Base-by-base conservation (phyloP, 2,888 invertebrate species). In the Heliconius ismenius region DNA sequence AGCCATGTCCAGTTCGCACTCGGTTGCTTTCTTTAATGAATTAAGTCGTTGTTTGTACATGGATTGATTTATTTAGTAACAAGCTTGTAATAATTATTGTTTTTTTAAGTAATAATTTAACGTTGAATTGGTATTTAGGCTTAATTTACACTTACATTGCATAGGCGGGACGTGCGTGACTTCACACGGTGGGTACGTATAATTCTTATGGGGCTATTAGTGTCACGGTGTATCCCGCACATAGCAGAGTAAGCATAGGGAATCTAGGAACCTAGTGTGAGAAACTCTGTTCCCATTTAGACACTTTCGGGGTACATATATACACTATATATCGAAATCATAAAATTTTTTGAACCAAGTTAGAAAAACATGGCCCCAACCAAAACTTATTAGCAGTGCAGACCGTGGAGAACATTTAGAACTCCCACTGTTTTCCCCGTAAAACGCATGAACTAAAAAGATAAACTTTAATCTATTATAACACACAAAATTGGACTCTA, bases 1-100 rank as follows among this genome's bases (percentile, higher is more conserved):
- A 58, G 58, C 28, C 76, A 43, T 76, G 73, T 73, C 62, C 62
- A 67, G 73, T 76, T 76, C 68, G 49, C 76, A 76, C 62, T 68
- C 60, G 62, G 76, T 36, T 73, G 76, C 18, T 28, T 63, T 68
- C 60, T 28, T 54, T 76, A 73, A 76, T 62, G 32, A 67, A 76
- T 80, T 58, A 70, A 32, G 36, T 21, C 26, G 32, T 54, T 54
- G 24, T 67, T 36, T 39, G 9, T 70, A 58, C 36, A 24, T 24
- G 15, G 32, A 70, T 70, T 32, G 67, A 67, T 39, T 67, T 67
- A 67, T 67, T 39, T 39, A 39, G 15, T 24, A 36, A 32, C 24
- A 39, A 39, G 24, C 13, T 24, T 39, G 39, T 67, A 43, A 24
- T 67, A 7, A 67, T 39, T 24, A 67, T 24, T 62, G 24, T n/a